Conservation (phyloP, 2,888 invertebrate genomes). For the Meganola albula region DNA sequence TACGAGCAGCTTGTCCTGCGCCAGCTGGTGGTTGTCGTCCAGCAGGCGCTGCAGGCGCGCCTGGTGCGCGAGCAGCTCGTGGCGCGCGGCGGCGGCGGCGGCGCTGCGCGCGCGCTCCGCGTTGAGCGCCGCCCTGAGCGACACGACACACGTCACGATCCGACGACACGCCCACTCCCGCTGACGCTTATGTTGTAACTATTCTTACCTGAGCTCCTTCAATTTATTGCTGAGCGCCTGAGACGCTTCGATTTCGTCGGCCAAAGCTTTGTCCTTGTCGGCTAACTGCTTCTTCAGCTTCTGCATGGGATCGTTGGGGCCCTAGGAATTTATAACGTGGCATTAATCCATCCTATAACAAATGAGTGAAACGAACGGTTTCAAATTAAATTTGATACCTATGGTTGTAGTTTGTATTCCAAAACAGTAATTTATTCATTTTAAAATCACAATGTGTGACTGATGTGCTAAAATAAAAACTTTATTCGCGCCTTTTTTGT, state of each 20-base stretch:
- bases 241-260: constrained; percentile 86
- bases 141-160: background rate
- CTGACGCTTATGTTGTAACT: too few relatives aligned
- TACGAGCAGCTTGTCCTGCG: constrained; percentile 79
- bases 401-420: too few relatives aligned
- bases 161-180: too few relatives aligned
- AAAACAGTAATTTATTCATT: too few relatives aligned
- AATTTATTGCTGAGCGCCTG: constrained; percentile 39
- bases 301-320: constrained; percentile 89
- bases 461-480: too few relatives aligned
- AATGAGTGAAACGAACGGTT: too few relatives aligned
- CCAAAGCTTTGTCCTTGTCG: constrained; percentile 88
- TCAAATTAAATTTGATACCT: too few relatives aligned
- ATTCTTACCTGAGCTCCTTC: constrained; percentile 18
- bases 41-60: constrained; percentile 79
- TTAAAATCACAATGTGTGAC: too few relatives aligned
- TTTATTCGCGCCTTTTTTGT: too few relatives aligned
- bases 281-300: constrained; percentile 92
- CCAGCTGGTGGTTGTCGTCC: constrained; percentile 79
- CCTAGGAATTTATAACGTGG: constrained; percentile 61
- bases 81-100: constrained; percentile 78
- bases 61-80: constrained; percentile 80
- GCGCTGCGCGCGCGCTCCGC: constrained; percentile 80
- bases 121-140: constrained; percentile 77
- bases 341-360: too few relatives aligned